Base-by-base conservation (phyloP, 2,797 vertebrate genomes). In the Sebastes glaucus region DNA sequence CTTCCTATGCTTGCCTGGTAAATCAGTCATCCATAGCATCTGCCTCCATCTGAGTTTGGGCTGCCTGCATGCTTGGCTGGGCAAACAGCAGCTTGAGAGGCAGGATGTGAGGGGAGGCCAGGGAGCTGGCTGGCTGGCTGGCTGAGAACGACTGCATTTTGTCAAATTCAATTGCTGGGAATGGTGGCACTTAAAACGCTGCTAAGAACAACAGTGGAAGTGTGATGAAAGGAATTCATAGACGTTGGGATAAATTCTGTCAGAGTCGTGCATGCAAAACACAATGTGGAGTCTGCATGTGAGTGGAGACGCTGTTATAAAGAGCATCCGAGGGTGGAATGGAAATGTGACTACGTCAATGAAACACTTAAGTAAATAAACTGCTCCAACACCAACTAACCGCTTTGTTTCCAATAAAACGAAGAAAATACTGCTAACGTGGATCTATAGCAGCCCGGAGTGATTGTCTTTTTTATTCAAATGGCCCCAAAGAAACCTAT, bases 11-110 rank as follows among this genome's bases (percentile, higher is more conserved):
- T 23, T 4, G 83, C 74, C 79, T 70, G 70, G 59, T 78, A 81
- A 88, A 79, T 81, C 89, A 87, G 78, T 78, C 90, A 89, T 87
- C 86, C 86, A 67, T 55, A 85, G 85, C 92, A 82, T 91, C 78
- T 82, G 82, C 73, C 80, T 90, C 86, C 83, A 66, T 83, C 77
- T 74, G 87, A 86, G 85, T 84, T 78, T 71, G 83, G 78, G 73
- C 78, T 71, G 76, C 32, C 73, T 71, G 84, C 76, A 90, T 35
- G 83, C 89, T 83, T 35, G 91, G 82, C 89, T 83, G 87, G 81
- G 66, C 83, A 76, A 84, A 88, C 87, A 78, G 87, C 88, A 87
- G 84, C 86, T 89, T 81, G 85, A 86, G 85, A 81, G 79, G 85
- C 80, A 90, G 80, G 79, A 88, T 66, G 74, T 13, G 66, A 35